Evolutionary conservation across 2,113 vertebrate genomes (phyloP).

Genomic region (Phyllopteryx taeniolatus): DNA sequence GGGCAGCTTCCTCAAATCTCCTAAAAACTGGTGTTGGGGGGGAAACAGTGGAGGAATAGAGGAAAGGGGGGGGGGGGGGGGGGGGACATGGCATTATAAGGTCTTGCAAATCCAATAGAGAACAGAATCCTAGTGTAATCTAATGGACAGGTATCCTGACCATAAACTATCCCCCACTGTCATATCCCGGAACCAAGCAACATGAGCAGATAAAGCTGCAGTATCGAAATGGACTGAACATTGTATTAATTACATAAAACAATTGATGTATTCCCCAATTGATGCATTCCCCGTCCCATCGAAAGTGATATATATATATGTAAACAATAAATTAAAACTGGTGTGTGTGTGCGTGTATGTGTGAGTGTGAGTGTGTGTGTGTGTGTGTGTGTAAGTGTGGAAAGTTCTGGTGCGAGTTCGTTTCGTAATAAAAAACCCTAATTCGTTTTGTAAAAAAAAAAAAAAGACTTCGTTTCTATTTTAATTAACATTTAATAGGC

Average conservation of each 20-base stretch:
- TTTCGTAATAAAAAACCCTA: no score
- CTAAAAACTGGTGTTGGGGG: conserved; percentile 57
- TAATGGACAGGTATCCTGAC: conserved; percentile 57
- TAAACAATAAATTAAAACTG: no score
- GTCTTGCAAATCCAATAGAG: conserved; percentile 58
- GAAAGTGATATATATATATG: background rate
- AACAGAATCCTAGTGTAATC: conserved; percentile 50
- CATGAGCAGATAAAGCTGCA: conserved; percentile 15
- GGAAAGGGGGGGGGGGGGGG: conserved; percentile 14
- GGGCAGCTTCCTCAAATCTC: conserved; percentile 58
- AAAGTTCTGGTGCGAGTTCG: no score
- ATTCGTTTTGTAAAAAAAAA: no score
- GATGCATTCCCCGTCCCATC: no score
- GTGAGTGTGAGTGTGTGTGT: no score
- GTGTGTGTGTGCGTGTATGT: no score
- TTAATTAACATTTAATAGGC: no score
- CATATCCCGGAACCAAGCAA: conserved; percentile 44
- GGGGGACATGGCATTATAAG: conserved; percentile 55
- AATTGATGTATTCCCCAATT: background rate
- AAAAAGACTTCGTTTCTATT: no score
- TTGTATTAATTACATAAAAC: conserved; percentile 1
- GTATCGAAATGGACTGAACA: conserved; percentile 14
- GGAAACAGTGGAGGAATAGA: background rate
- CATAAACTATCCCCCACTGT: conserved; percentile 45
- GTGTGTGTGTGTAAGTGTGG: no score